A percentile compares a stretch with the other conserved stretches of the same genome.
Evolutionary conservation across 2,797 vertebrate species (phyloP).

Genomic region (Peromyscus eremicus): DNA sequence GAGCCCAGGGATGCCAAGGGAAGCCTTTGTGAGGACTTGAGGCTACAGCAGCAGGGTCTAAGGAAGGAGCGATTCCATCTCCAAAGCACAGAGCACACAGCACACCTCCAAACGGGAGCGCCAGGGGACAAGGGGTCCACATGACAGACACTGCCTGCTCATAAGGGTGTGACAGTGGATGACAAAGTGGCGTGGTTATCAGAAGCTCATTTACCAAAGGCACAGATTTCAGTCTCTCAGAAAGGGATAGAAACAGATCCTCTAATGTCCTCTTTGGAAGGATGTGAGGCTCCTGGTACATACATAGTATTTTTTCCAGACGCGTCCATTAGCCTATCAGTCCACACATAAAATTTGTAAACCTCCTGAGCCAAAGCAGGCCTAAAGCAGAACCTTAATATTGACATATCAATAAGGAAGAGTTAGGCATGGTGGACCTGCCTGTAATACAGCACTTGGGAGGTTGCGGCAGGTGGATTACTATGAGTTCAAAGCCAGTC

Average conservation of each 20-base stretch:
- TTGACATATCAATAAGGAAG: not conserved
- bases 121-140: not conserved
- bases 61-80: not conserved
- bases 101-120: no score
- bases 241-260: not conserved
- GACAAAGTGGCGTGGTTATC: not conserved
- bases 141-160: not conserved
- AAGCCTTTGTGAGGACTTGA: not conserved
- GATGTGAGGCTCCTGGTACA: not conserved
- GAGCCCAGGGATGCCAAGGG: not conserved
- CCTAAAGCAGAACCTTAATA: not conserved
- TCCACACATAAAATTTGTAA: not conserved
- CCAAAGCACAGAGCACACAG: no score
- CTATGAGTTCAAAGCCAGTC: not conserved
- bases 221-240: conserved; percentile 1
- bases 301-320: not conserved
- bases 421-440: not conserved
- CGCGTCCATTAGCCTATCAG: not conserved
- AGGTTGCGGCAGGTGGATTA: not conserved
- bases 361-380: not conserved
- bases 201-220: not conserved
- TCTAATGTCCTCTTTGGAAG: not conserved
- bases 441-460: not conserved
- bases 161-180: not conserved
- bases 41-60: not conserved